A percentile compares a stretch with the other conserved stretches of the same genome.
Conservation (phyloP, 2,888 invertebrate species). For the Pecten maximus region DNA sequence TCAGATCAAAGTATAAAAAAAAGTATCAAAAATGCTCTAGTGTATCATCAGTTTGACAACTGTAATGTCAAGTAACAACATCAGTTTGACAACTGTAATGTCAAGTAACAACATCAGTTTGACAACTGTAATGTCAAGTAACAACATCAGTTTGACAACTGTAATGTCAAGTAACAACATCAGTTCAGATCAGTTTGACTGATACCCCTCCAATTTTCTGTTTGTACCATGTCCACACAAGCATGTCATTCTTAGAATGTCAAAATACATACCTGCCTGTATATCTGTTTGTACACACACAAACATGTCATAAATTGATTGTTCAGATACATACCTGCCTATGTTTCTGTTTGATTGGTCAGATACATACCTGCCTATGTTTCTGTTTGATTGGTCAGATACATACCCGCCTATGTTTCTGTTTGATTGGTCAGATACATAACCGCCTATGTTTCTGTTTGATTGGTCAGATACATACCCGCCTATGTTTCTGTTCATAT, state of each 20-base stretch:
- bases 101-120: too few relatives aligned
- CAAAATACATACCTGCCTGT: conserved; percentile 86
- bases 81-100: too few relatives aligned
- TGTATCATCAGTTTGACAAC: too few relatives aligned
- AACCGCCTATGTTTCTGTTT: background rate
- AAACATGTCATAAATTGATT: background rate
- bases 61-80: too few relatives aligned
- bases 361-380: conserved; percentile 81
- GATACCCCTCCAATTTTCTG: too few relatives aligned
- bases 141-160: too few relatives aligned
- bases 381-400: background rate
- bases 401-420: conserved; percentile 89
- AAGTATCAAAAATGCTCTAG: too few relatives aligned
- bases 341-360: conserved; percentile 96
- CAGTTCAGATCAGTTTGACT: too few relatives aligned
- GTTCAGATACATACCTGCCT: conserved; percentile 84
- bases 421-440: conserved; percentile 91
- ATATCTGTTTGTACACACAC: conserved; percentile 96
- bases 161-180: too few relatives aligned
- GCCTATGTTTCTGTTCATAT: conserved; percentile 92
- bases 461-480: conserved; percentile 81
- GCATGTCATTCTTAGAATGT: background rate
- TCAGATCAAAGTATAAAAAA: too few relatives aligned
- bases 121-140: too few relatives aligned
- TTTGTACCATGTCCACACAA: too few relatives aligned